Conservation (phyloP, 2,113 vertebrate genomes). For the Nycticorax nycticorax region DNA sequence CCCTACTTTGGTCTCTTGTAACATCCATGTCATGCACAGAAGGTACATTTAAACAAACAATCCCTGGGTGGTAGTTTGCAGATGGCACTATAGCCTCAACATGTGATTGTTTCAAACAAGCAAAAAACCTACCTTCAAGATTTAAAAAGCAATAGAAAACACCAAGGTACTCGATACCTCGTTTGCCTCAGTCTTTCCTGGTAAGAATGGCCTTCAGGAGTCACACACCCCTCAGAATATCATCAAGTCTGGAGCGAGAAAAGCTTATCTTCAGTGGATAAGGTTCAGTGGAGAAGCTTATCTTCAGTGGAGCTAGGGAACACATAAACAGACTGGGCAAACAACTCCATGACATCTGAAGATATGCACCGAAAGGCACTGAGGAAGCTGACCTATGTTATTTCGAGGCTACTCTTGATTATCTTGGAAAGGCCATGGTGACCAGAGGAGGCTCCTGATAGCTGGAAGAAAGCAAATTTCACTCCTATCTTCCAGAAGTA, state of each 20-base stretch:
- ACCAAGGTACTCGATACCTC: background rate
- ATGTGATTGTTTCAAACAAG: background rate
- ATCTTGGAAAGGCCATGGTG: background rate
- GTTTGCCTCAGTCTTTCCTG: background rate
- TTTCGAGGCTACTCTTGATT: accelerated
- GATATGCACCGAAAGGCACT: background rate
- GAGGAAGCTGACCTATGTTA: background rate
- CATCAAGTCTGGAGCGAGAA: background rate
- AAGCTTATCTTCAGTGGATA: background rate
- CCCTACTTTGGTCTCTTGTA: background rate
- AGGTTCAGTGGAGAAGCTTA: background rate
- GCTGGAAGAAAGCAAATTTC: background rate
- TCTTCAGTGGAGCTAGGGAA: background rate
- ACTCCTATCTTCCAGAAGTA: background rate
- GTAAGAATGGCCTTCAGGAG: background rate
- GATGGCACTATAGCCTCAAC: background rate
- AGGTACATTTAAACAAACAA: background rate
- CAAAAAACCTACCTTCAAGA: background rate
- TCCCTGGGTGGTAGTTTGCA: background rate
- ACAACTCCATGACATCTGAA: background rate
- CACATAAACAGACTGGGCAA: background rate
- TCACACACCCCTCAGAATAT: background rate
- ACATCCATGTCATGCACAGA: background rate
- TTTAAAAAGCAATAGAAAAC: background rate
- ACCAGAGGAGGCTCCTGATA: background rate